A percentile compares a stretch with the other conserved stretches of the same genome.
These are phyloP conservation scores for Tetragonula carbonaria DNA, from an alignment of 2,888 invertebrate genomes.

Conservation along the genomic window DNA sequence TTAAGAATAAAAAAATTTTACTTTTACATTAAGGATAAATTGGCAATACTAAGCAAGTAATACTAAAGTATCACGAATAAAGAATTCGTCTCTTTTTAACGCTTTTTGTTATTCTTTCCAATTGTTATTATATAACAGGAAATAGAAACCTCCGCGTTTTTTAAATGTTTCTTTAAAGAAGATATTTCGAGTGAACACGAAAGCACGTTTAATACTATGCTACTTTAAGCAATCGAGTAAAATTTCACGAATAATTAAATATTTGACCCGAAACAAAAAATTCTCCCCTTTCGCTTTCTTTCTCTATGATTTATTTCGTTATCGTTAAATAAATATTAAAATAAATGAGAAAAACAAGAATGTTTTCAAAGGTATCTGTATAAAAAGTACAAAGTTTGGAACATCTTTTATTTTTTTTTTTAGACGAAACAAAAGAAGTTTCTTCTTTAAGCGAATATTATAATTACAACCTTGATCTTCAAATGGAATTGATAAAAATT, in stretches of 20 bases:
- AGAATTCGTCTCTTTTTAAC: not conserved
- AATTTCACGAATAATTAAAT: conserved; percentile 4
- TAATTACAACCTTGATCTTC: too few relatives aligned
- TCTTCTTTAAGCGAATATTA: too few relatives aligned
- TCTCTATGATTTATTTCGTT: not conserved
- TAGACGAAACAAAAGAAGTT: too few relatives aligned
- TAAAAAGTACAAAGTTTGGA: too few relatives aligned
- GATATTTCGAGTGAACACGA: not conserved
- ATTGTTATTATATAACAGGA: not conserved
- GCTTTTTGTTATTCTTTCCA: not conserved
- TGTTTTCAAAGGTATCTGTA: not conserved
- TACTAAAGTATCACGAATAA: not conserved
- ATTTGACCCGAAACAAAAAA: not conserved
- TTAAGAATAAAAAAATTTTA: not conserved
- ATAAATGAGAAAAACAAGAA: not conserved
- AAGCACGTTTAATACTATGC: not conserved
- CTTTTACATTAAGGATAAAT: not conserved
- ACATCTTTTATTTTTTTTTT: too few relatives aligned
- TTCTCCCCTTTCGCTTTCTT: not conserved
- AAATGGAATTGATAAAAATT: too few relatives aligned
- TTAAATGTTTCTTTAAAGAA: not conserved
- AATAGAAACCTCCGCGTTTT: not conserved
- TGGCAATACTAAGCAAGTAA: not conserved
- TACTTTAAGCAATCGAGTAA: not conserved
- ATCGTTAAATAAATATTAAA: conserved; percentile 1